phyloP scores from a whole-genome alignment of 1,140 invertebrate species.

The Cephus cinctus region DNA sequence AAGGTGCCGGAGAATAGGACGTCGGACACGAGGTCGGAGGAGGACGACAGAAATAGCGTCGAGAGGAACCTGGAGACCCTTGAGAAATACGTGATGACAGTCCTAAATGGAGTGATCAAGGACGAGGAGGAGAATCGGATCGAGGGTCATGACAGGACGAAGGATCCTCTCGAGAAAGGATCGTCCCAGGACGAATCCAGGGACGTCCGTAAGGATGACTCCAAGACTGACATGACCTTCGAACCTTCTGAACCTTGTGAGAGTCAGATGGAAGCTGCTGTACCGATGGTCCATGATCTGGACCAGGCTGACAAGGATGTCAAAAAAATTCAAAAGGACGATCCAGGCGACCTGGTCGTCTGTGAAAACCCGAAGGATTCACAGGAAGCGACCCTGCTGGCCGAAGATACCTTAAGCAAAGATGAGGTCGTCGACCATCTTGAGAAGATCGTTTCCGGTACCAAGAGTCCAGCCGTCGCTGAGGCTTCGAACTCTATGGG shows the following conservation, averaged over 20 bases:
- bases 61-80: conserved; percentile 46
- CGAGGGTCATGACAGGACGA: conserved; percentile 10
- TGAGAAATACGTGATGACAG: conserved; percentile 53
- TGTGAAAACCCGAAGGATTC: too few species aligned
- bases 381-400: too few species aligned
- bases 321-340: too few species aligned
- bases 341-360: too few species aligned
- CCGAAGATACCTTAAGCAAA: too few species aligned
- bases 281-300: too few species aligned
- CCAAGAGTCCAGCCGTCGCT: too few species aligned
- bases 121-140: conserved; percentile 36
- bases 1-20: conserved; percentile 40
- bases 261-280: conserved; percentile 33
- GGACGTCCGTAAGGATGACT: neutral
- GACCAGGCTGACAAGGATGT: too few species aligned
- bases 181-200: conserved; percentile 8
- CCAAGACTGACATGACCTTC: conserved; percentile 8
- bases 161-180: conserved; percentile 3
- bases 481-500: too few species aligned
- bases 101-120: conserved; percentile 50
- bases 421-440: too few species aligned
- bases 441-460: too few species aligned
- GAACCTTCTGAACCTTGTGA: conserved; percentile 37
- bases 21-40: conserved; percentile 11
- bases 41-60: conserved; percentile 37